phyloP scores from a whole-genome alignment of 2,888 invertebrate genomes.

The Cordilura impudica region DNA sequence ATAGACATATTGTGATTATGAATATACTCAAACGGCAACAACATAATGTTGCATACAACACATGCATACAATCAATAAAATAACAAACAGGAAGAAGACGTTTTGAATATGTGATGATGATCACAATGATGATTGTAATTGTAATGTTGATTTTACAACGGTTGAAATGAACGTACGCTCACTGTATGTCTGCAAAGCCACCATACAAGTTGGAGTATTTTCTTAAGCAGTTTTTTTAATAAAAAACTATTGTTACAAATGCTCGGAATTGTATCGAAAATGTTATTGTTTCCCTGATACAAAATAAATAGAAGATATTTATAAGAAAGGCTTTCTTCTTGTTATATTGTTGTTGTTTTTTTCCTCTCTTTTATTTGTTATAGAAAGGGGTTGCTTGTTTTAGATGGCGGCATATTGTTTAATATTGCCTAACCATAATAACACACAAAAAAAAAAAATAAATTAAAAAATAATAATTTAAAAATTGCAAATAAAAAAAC shows the following conservation, averaged over 20 bases:
- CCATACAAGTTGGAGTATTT: neutral
- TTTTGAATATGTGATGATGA: constrained; percentile 64
- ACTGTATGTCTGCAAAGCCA: neutral
- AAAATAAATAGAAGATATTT: neutral
- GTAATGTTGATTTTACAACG: constrained; percentile 10
- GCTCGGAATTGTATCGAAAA: neutral
- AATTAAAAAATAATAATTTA: too few relatives aligned
- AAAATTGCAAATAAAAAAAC: too few relatives aligned
- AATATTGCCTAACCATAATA: too few relatives aligned
- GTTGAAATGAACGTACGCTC: neutral
- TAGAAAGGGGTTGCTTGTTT: neutral
- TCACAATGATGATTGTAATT: constrained; percentile 40
- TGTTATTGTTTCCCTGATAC: neutral
- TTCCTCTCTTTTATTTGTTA: too few relatives aligned
- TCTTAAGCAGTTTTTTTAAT: neutral
- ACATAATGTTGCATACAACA: neutral
- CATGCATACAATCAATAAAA: constrained; percentile 19
- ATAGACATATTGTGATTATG: neutral
- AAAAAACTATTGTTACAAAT: neutral
- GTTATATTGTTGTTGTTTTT: neutral
- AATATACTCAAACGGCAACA: constrained; percentile 10
- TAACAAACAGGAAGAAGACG: constrained; percentile 66
- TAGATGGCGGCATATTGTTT: neutral
- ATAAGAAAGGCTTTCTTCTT: neutral
- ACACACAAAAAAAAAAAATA: too few relatives aligned